Conservation (phyloP, 2,113 vertebrate species). For the Entelurus aequoreus region DNA sequence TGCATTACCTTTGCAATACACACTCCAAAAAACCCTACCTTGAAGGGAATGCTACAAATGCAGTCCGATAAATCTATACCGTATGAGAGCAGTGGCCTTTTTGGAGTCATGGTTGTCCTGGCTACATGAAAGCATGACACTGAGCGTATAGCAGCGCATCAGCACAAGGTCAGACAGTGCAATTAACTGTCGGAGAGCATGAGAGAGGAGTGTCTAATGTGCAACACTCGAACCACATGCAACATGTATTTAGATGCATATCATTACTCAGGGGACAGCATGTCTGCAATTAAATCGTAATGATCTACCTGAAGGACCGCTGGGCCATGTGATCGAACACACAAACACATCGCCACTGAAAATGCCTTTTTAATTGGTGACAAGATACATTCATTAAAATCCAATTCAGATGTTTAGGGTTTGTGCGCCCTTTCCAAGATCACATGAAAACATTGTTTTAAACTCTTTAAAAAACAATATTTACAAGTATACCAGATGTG, state of each 20-base stretch:
- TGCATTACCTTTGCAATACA: conserved; percentile 12
- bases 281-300: conserved; percentile 60
- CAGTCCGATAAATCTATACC: conserved; percentile 33
- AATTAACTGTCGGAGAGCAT: conserved; percentile 54
- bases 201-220: conserved; percentile 49
- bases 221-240: conserved; percentile 41
- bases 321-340: conserved; percentile 4
- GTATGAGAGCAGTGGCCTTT: conserved; percentile 26
- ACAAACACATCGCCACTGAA: background rate
- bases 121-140: conserved; percentile 47
- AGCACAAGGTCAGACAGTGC: conserved; percentile 50
- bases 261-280: conserved; percentile 48
- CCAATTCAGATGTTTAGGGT: background rate
- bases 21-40: conserved; percentile 24
- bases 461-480: background rate
- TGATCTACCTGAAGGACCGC: conserved; percentile 34
- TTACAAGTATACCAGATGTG: background rate
- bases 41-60: conserved; percentile 15
- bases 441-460: background rate
- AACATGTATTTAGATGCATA: conserved; percentile 50
- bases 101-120: conserved; percentile 21
- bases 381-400: background rate
- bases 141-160: conserved; percentile 39
- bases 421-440: background rate
- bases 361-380: conserved; percentile 23